A percentile compares a stretch with the other conserved stretches of the same genome.
Evolutionary conservation across 2,797 vertebrate species (phyloP).

Genomic region (Syngnathus rostellatus): DNA sequence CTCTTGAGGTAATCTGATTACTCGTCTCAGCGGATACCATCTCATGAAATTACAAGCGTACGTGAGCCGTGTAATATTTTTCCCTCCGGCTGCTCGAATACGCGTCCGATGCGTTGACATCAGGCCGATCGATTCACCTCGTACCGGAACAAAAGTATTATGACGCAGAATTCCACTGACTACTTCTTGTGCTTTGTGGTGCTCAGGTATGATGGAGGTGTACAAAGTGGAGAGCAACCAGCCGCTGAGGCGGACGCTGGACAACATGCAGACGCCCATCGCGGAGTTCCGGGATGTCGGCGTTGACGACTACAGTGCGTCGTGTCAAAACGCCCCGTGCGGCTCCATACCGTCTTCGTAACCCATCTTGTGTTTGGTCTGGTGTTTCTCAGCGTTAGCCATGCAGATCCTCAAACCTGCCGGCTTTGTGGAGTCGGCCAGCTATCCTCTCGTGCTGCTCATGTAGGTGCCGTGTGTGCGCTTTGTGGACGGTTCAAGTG

Average conservation of each 20-base stretch:
- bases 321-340: neutral
- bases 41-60: slow-evolving; percentile 45
- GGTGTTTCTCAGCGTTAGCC: slow-evolving; percentile 68
- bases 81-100: neutral
- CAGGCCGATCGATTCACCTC: neutral
- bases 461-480: slow-evolving; percentile 73
- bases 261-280: slow-evolving; percentile 85
- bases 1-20: slow-evolving; percentile 48
- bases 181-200: neutral
- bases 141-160: neutral
- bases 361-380: too few species aligned
- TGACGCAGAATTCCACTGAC: too few species aligned
- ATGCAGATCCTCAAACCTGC: slow-evolving; percentile 93
- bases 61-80: slow-evolving; percentile 48
- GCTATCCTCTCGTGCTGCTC: slow-evolving; percentile 89
- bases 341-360: too few species aligned
- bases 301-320: slow-evolving; percentile 88
- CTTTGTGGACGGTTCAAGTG: too few species aligned
- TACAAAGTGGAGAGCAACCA: slow-evolving; percentile 83
- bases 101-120: neutral
- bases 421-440: slow-evolving; percentile 73
- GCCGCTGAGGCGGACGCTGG: slow-evolving; percentile 70
- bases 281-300: slow-evolving; percentile 79
- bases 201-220: slow-evolving; percentile 67
- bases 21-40: slow-evolving; percentile 24